Evolutionary conservation across 2,113 vertebrate species (phyloP).

Genomic region (Lophochroa leadbeateri): DNA sequence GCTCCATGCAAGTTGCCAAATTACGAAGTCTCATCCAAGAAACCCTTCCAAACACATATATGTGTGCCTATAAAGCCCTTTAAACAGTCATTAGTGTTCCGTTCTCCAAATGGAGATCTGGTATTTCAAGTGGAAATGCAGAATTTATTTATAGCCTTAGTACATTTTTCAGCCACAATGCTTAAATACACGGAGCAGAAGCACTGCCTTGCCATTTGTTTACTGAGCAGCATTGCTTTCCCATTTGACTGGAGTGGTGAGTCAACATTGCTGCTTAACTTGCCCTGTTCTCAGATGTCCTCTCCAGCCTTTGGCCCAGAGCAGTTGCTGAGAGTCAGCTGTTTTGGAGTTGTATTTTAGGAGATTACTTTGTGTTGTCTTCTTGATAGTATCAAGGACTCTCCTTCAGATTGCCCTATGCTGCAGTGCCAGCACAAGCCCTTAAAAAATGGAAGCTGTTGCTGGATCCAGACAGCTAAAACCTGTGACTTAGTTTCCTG

Average conservation of each 20-base stretch:
- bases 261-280: background rate
- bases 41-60: background rate
- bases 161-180: background rate
- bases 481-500: background rate
- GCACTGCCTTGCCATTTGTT: background rate
- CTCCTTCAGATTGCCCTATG: background rate
- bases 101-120: background rate
- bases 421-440: background rate
- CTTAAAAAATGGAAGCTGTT: background rate
- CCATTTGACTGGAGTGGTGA: background rate
- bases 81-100: background rate
- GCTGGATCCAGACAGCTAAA: background rate
- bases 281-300: background rate
- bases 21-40: background rate
- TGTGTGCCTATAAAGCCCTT: rapidly evolving
- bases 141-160: background rate
- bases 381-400: background rate
- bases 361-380: background rate
- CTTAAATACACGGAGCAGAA: background rate
- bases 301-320: background rate
- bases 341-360: background rate
- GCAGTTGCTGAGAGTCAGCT: background rate
- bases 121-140: background rate
- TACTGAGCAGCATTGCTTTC: background rate
- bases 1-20: background rate